Conservation (phyloP, 2,888 invertebrate genomes). For the Uloborus plumipes region DNA sequence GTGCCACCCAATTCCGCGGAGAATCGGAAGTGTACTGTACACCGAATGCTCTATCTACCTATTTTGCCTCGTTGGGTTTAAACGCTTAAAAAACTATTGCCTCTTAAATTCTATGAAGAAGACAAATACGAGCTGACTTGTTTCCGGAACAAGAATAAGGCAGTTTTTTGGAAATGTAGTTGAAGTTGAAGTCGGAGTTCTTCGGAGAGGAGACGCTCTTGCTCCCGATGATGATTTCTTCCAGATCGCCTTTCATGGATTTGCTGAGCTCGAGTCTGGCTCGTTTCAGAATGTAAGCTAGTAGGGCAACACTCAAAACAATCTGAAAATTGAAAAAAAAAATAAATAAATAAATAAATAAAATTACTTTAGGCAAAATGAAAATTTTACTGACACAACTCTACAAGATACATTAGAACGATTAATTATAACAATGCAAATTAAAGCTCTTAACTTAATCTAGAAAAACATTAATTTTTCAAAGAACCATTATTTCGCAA, state of each 20-base stretch:
- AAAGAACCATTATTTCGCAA: no score
- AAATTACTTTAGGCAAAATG: not conserved
- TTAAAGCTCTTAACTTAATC: no score
- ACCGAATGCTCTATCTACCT: no score
- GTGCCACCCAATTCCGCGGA: no score
- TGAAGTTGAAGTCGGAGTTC: constrained; percentile 54
- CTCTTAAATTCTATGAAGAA: constrained; percentile 52
- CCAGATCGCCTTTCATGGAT: constrained; percentile 69
- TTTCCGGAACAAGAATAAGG: constrained; percentile 43
- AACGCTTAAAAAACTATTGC: not conserved
- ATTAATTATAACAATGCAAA: no score
- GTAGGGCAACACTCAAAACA: constrained; percentile 81
- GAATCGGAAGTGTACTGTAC: no score
- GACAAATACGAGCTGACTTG: constrained; percentile 40
- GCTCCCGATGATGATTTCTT: constrained; percentile 37
- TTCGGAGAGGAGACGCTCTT: constrained; percentile 6
- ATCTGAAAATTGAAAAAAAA: constrained; percentile 76
- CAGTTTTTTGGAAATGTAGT: constrained; percentile 52
- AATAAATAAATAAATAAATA: not conserved
- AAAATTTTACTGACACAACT: not conserved
- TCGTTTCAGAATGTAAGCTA: constrained; percentile 86
- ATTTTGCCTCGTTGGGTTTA: no score
- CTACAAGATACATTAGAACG: no score
- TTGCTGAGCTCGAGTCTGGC: constrained; percentile 81
- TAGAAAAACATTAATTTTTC: no score